phyloP scores from a whole-genome alignment of 1,140 invertebrate species.

The Drosophila sechellia region DNA sequence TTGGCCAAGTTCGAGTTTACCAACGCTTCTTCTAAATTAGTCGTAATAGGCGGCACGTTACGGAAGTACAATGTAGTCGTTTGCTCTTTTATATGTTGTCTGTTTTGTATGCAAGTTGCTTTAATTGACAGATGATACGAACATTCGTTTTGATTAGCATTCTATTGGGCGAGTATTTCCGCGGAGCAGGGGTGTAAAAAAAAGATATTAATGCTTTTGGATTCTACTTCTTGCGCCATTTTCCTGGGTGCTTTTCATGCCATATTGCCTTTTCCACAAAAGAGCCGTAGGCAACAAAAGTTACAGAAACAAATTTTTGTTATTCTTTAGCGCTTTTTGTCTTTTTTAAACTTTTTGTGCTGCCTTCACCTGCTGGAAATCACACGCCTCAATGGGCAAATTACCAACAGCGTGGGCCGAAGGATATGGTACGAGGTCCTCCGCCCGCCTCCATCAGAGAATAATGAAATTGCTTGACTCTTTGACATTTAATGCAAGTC shows the following conservation, averaged over 20 bases:
- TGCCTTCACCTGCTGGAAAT: constrained; percentile 54
- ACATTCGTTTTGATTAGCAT: constrained; percentile 68
- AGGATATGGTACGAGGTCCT: constrained; percentile 12
- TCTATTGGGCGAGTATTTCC: constrained; percentile 21
- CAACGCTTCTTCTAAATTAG: constrained; percentile 49
- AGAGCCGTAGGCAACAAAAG: constrained; percentile 28
- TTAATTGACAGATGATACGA: constrained; percentile 64
- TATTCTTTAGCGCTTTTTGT: constrained; percentile 4
- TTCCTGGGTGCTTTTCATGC: constrained; percentile 5
- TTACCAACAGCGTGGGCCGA: constrained; percentile 37
- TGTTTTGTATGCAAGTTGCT: constrained; percentile 20
- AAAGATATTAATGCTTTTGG: constrained; percentile 11
- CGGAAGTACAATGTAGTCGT: constrained; percentile 31
- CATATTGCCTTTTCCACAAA: constrained; percentile 24
- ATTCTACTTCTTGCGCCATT: neutral
- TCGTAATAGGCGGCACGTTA: constrained; percentile 64
- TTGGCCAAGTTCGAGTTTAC: constrained; percentile 45
- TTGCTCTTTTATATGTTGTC: constrained; percentile 27
- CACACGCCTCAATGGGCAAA: constrained; percentile 56
- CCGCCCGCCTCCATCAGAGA: constrained; percentile 33
- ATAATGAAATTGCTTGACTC: constrained; percentile 46
- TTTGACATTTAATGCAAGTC: constrained; percentile 66
- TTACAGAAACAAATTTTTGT: constrained; percentile 19
- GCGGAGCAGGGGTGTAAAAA: constrained; percentile 9
- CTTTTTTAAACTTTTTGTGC: constrained; percentile 4